phyloP scores from a whole-genome alignment of 2,797 vertebrate genomes.

The Phrynocephalus forsythii region DNA sequence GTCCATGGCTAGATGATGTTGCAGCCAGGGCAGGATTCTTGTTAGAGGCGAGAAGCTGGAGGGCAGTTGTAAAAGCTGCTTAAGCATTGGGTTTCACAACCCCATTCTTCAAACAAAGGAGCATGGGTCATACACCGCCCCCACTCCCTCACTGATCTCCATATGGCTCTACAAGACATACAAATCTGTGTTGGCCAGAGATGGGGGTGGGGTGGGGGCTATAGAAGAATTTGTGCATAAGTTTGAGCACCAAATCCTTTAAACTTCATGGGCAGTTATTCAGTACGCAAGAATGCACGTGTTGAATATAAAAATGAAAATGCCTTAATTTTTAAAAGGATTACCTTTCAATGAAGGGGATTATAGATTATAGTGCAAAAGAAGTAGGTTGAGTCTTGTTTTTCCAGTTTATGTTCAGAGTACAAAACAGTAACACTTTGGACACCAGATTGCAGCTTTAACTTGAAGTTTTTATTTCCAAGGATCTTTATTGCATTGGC shows the following conservation, averaged over 20 bases:
- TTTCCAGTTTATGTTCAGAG: slow-evolving; percentile 1
- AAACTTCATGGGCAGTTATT: background rate
- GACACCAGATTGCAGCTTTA: background rate
- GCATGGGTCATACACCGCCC: too few relatives aligned
- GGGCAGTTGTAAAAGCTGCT: too few relatives aligned
- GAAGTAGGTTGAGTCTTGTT: background rate
- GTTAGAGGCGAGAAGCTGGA: too few relatives aligned
- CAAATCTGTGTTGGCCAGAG: too few relatives aligned
- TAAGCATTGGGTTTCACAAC: too few relatives aligned
- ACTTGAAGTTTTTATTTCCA: background rate
- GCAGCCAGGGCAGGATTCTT: too few relatives aligned
- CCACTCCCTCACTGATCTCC: too few relatives aligned
- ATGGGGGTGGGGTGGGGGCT: too few relatives aligned
- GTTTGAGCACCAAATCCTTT: background rate
- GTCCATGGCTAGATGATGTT: too few relatives aligned
- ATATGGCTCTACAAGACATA: too few relatives aligned
- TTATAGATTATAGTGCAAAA: background rate
- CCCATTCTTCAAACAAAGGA: too few relatives aligned
- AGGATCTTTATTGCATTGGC: slow-evolving; percentile 31
- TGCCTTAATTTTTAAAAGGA: background rate
- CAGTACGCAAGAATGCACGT: background rate
- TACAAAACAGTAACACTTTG: background rate
- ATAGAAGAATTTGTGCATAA: background rate
- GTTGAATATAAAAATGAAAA: background rate
- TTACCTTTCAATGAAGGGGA: background rate